Evolutionary conservation across 2,797 vertebrate genomes (phyloP), one percentile per base, ranked within the genome.

Genomic region (Borostomias antarcticus): DNA sequence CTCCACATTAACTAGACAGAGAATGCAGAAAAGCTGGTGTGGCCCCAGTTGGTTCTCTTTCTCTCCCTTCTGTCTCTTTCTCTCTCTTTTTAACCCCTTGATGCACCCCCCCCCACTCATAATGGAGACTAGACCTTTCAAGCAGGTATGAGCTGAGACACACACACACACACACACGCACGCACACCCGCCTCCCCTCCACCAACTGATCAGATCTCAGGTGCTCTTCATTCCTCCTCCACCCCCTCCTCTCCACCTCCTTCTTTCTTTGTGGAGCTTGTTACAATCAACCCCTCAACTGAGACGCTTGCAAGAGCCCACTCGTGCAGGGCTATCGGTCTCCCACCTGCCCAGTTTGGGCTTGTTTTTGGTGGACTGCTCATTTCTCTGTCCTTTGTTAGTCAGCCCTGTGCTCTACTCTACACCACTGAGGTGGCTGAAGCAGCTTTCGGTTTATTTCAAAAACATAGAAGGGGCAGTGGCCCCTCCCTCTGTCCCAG

Each of bases 21-120:
- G 90, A 94, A 92, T 91, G 92, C 85, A 83, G 88, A 90, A 90
- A 91, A 91, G 88, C 84, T 84, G 83, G 73, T 78, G 85, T 87
- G 91, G 87, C 82, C 89, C 81, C 81, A n/a, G n/a, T n/a, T 84
- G 82, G 77, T 62, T 75, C 52, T 58, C 45, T 19, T 54, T 33
- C 29, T 37, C 25, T 2, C 51, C 17, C 40, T 69, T 53, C 37
- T 2, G 29, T 50, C 25, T 52, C 54, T 58, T 5, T 48, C 19
- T 43, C 23, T 45, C 71, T 53, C 60, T 51, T 37, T 59, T 70
- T 74, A 62, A 58, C 30, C 69, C 62, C 72, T 72, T 73, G 56
- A 82, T 61, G 64, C 76, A 60, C 66, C 45, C 26, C 15, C 25
- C 66, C 45, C 26, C 15, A 13, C 47, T 68, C 58, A 77, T 65